Percentiles rank a stretch among this genome's conserved stretches.
phyloP scores from a whole-genome alignment of 2,888 invertebrate species.

The Liodrosophila aerea region DNA sequence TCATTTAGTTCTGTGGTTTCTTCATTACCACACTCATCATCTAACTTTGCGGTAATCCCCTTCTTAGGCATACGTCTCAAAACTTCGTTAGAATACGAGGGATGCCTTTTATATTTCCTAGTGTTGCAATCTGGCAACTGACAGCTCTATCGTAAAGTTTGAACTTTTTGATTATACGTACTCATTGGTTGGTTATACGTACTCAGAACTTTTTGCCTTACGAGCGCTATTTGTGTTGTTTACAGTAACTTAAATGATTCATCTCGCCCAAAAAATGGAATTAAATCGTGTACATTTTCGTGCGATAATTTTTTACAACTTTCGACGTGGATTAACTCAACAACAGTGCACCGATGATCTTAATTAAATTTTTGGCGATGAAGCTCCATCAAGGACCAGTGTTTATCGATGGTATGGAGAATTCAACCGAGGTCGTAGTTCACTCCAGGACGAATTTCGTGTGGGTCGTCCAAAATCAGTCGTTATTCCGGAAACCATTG shows the following conservation, averaged over 20 bases:
- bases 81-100: too few species aligned
- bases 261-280: neutral
- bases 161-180: too few species aligned
- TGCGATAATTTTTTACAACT: neutral
- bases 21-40: too few species aligned
- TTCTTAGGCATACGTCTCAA: too few species aligned
- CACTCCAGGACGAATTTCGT: neutral
- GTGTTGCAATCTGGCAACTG: too few species aligned
- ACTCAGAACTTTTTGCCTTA: neutral
- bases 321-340: neutral
- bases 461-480: conserved; percentile 1
- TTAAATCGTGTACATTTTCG: neutral
- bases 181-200: too few species aligned
- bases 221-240: neutral
- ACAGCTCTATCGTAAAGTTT: too few species aligned
- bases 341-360: neutral
- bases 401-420: too few species aligned
- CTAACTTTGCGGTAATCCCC: too few species aligned
- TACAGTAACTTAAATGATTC: neutral
- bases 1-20: too few species aligned
- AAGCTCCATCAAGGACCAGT: neutral
- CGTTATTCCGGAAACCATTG: neutral
- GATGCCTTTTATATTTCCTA: too few species aligned
- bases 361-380: neutral
- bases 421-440: too few species aligned